Evolutionary conservation across 2,113 vertebrate species (phyloP).

Genomic region (Xiphias gladius): DNA sequence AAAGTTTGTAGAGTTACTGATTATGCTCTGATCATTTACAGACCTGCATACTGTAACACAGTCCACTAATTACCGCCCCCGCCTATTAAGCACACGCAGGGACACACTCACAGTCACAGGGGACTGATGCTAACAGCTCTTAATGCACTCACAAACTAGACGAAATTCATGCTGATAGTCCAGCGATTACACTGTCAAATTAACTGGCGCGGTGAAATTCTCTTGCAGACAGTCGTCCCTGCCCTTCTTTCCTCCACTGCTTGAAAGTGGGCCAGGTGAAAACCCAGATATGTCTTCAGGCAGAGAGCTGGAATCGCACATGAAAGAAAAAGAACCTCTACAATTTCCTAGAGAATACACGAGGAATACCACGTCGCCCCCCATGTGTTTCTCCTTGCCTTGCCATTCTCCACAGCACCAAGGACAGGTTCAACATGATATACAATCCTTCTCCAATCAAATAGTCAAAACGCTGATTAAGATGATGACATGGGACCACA

Average conservation of each 20-base stretch:
- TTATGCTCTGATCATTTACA: slow-evolving; percentile 28
- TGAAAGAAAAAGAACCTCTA: slow-evolving; percentile 15
- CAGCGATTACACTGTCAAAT: neutral
- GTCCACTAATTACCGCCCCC: slow-evolving; percentile 2
- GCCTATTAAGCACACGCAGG: slow-evolving; percentile 14
- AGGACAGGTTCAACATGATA: slow-evolving; percentile 42
- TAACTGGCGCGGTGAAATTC: neutral
- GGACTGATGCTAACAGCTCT: slow-evolving; percentile 15
- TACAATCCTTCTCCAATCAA: slow-evolving; percentile 39
- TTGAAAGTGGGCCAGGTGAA: slow-evolving; percentile 60
- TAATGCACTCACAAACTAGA: slow-evolving; percentile 14
- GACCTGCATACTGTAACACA: slow-evolving; percentile 7
- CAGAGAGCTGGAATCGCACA: slow-evolving; percentile 7
- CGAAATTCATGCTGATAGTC: neutral
- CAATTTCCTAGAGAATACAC: slow-evolving; percentile 2
- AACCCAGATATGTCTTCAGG: slow-evolving; percentile 49
- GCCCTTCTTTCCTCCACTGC: neutral
- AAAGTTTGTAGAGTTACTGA: slow-evolving; percentile 2
- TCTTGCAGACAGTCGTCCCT: slow-evolving; percentile 5
- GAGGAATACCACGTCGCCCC: slow-evolving; percentile 7
- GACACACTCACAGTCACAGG: neutral
- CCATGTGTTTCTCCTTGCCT: slow-evolving; percentile 11
- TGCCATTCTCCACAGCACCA: slow-evolving; percentile 15
- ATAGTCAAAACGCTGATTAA: slow-evolving; percentile 49
- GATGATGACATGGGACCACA: slow-evolving; percentile 14